These are phyloP conservation scores for Balearica regulorum DNA, from an alignment of 2,797 vertebrate species.

Conservation along the genomic window DNA sequence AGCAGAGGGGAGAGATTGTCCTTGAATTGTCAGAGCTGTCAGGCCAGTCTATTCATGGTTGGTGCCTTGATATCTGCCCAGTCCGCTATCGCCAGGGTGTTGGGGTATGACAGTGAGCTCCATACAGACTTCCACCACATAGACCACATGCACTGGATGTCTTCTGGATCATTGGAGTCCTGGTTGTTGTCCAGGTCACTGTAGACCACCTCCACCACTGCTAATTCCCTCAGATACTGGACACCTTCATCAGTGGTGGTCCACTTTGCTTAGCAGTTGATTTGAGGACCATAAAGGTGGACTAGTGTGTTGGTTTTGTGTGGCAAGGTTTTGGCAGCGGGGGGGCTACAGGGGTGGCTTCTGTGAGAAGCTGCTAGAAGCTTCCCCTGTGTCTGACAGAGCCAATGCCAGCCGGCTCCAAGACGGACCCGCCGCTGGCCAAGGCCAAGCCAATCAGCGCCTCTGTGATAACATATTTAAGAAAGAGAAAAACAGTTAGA, in stretches of 20 bases:
- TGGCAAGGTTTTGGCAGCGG: too few relatives aligned
- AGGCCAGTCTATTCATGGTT: background rate
- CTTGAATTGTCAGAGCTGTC: background rate
- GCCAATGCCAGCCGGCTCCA: too few relatives aligned
- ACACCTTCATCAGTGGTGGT: background rate
- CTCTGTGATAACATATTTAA: too few relatives aligned
- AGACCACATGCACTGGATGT: background rate
- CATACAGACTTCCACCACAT: background rate
- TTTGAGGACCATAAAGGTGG: background rate
- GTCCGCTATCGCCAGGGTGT: background rate
- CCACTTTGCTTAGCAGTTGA: background rate
- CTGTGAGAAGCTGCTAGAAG: too few relatives aligned
- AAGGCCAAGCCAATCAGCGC: too few relatives aligned
- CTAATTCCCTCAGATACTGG: background rate
- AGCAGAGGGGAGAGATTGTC: background rate
- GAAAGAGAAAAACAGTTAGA: too few relatives aligned
- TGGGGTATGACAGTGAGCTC: background rate
- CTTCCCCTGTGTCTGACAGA: too few relatives aligned
- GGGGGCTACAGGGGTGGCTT: too few relatives aligned
- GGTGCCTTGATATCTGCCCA: background rate
- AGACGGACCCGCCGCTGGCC: too few relatives aligned
- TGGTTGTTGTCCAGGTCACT: background rate
- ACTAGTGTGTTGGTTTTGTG: too few relatives aligned
- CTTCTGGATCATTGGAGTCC: background rate
- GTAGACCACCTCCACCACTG: background rate